phyloP scores from a whole-genome alignment of 2,888 invertebrate species.

The Rhagonycha fulva region DNA sequence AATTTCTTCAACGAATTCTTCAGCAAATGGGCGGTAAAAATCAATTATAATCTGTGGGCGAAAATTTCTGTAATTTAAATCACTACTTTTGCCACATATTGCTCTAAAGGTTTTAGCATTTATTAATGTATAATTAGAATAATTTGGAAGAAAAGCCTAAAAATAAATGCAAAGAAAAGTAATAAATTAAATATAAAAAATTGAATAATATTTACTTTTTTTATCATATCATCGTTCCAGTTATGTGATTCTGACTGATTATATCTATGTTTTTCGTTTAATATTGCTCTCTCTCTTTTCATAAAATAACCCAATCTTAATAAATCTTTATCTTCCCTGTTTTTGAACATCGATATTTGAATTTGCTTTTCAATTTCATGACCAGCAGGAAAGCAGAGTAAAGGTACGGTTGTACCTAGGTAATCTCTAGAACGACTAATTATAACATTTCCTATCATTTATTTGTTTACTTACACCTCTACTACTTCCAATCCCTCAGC shows the following conservation, averaged over 20 bases:
- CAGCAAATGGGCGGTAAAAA: not conserved
- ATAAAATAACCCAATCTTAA: not conserved
- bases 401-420: not conserved
- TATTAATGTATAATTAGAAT: not conserved
- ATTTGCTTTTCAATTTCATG: too few species aligned
- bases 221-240: not conserved
- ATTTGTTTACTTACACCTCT: not conserved
- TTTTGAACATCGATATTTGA: too few species aligned
- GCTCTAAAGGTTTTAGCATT: not conserved
- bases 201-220: not conserved
- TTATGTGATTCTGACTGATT: not conserved
- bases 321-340: accelerated
- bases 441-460: not conserved
- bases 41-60: not conserved
- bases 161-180: not conserved
- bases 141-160: not conserved
- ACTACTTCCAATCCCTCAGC: not conserved
- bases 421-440: not conserved
- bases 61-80: not conserved
- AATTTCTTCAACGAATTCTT: not conserved
- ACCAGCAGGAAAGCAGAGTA: not conserved
- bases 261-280: not conserved
- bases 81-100: not conserved
- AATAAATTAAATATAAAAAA: not conserved
- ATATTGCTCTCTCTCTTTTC: not conserved